A percentile compares a stretch with the other conserved stretches of the same genome.
phyloP scores from a whole-genome alignment of 2,797 vertebrate genomes.

The Zonotrichia albicollis region DNA sequence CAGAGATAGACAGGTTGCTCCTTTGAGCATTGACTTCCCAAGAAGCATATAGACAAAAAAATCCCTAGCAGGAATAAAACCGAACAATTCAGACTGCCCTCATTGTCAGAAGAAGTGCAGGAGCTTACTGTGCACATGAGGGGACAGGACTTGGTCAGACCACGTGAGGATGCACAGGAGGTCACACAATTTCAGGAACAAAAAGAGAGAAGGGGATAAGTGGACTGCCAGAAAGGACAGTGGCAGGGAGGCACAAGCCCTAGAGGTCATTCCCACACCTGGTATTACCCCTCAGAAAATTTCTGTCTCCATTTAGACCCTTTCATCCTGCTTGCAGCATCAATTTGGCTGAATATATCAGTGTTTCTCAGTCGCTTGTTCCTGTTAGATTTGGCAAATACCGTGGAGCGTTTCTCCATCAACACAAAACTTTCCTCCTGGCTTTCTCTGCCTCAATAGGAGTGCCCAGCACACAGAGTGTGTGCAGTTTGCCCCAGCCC shows the following conservation, averaged over 20 bases:
- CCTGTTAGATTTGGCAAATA: background rate
- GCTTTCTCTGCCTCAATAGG: background rate
- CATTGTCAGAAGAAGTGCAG: background rate
- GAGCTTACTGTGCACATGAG: background rate
- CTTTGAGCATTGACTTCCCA: constrained; percentile 13
- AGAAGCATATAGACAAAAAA: background rate
- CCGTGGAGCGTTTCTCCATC: background rate
- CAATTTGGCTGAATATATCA: background rate
- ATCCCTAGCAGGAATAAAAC: background rate
- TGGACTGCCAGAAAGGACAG: background rate
- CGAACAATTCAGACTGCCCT: background rate
- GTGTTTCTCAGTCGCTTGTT: background rate
- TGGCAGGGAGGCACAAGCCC: background rate
- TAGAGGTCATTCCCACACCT: background rate
- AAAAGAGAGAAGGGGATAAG: background rate
- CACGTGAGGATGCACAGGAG: background rate
- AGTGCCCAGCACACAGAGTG: background rate
- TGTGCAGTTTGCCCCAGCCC: background rate
- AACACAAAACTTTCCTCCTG: background rate
- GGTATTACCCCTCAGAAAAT: background rate
- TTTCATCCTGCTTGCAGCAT: background rate
- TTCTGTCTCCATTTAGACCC: background rate
- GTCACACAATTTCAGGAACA: background rate
- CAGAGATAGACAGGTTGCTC: constrained; percentile 17
- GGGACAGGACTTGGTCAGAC: background rate